Conservation (phyloP, 1,140 invertebrate species). For the Ceratina australensis region DNA sequence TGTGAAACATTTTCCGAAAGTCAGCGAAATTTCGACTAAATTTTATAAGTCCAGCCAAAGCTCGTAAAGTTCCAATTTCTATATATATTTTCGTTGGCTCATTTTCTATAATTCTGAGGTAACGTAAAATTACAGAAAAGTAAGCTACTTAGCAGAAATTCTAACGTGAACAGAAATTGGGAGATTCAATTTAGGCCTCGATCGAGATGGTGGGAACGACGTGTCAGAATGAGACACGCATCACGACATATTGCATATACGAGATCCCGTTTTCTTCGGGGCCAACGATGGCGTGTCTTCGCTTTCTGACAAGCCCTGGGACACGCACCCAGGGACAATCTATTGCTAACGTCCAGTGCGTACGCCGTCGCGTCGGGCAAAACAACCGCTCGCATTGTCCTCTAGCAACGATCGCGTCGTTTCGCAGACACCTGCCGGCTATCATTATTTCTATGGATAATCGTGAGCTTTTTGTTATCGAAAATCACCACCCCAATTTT, state of each 20-base stretch:
- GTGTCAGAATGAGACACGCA: slow-evolving; percentile 51
- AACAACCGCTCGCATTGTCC: slow-evolving; percentile 70
- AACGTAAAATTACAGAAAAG: too few relatives aligned
- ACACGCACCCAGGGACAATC: slow-evolving; percentile 56
- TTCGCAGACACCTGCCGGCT: slow-evolving; percentile 71
- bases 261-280: slow-evolving; percentile 42
- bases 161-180: too few relatives aligned
- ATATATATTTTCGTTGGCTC: too few relatives aligned
- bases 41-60: too few relatives aligned
- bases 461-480: slow-evolving; percentile 74
- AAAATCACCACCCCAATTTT: slow-evolving; percentile 52
- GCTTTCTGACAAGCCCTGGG: slow-evolving; percentile 8
- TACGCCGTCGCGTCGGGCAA: slow-evolving; percentile 56
- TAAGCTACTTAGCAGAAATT: too few relatives aligned
- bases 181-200: too few relatives aligned
- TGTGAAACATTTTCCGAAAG: neutral
- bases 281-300: slow-evolving; percentile 60
- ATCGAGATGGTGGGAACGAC: neutral
- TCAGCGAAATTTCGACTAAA: too few relatives aligned
- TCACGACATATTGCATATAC: slow-evolving; percentile 75
- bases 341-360: slow-evolving; percentile 51
- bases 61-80: too few relatives aligned
- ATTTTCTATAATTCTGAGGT: too few relatives aligned
- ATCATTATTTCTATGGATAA: slow-evolving; percentile 72
- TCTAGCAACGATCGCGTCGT: slow-evolving; percentile 58